Evolutionary conservation across 2,797 vertebrate species (phyloP), one percentile per base, ranked within the genome.

Genomic region (Poeciliopsis turneri): DNA sequence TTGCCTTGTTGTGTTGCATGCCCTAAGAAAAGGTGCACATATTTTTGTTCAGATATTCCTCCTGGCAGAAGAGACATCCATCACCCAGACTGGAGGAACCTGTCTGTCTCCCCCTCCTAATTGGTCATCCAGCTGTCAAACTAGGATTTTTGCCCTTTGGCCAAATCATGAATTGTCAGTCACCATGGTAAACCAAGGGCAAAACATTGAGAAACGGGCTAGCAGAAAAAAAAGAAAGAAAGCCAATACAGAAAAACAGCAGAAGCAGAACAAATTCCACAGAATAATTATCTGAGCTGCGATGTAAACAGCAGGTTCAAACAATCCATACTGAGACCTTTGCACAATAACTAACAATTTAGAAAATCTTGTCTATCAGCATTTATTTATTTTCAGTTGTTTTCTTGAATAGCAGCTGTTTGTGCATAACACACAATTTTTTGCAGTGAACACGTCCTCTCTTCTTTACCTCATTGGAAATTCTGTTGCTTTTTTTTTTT

Each of bases 401-500:
- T 39, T 39, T 39, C 36, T 39, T 39, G 36, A 39, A 39, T 46
- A 15, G 36, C 1, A 53, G 77, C 80, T 85, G 82, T 85, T 84
- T 49, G 78, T 87, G 84, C 84, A 78, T 78, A 87, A 83, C 84
- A 74, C 82, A 49, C 74, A 84, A 85, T 87, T 85, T 90, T 86
- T 41, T 70, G 68, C 41, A 46, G 83, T 80, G 80, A 84, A 84
- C 88, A 82, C 78, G 86, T 90, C 90, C 83, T 72, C 82, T 88
- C 82, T 88, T 88, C 80, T 86, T 76, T 92, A 82, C 85, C 90
- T 90, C 81, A 84, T 81, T 88, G 84, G 77, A 92, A 92, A 92
- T 86, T 80, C 89, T 69, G 82, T 77, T 79, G 81, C 90, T 36
- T 39, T 90, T 90, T 90, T 89, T 51, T 20, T 23, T 51, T 89